Evolutionary conservation across 2,888 invertebrate species (phyloP).

Genomic region (Folsomia candida): DNA sequence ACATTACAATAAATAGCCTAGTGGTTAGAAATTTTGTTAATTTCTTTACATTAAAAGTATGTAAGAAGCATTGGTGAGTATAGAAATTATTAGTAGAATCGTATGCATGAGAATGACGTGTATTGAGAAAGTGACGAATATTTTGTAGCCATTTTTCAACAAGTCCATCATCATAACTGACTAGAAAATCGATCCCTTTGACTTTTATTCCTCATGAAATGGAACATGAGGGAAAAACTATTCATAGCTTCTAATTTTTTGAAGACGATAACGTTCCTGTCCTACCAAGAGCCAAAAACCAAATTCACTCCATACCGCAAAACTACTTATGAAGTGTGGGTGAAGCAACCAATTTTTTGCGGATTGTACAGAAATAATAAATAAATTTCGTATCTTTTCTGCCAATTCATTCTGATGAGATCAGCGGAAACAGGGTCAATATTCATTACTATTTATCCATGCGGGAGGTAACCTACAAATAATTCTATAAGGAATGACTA

Average conservation of each 20-base stretch:
- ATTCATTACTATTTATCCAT: neutral
- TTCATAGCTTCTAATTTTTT: neutral
- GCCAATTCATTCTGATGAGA: slow-evolving; percentile 8
- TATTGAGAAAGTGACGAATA: no score
- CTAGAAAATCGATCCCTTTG: no score
- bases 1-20: no score
- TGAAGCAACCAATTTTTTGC: no score
- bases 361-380: neutral
- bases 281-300: neutral
- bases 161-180: no score
- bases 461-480: neutral
- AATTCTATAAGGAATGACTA: neutral
- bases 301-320: neutral
- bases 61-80: no score
- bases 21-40: no score
- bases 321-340: neutral
- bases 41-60: no score
- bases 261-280: neutral
- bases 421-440: slow-evolving; percentile 21
- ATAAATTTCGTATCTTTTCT: neutral
- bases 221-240: neutral
- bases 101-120: no score
- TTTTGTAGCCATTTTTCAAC: no score
- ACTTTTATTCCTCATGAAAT: no score
- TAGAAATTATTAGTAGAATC: no score